Conservation (phyloP, 2,888 invertebrate species). For the Phengaris arion region DNA sequence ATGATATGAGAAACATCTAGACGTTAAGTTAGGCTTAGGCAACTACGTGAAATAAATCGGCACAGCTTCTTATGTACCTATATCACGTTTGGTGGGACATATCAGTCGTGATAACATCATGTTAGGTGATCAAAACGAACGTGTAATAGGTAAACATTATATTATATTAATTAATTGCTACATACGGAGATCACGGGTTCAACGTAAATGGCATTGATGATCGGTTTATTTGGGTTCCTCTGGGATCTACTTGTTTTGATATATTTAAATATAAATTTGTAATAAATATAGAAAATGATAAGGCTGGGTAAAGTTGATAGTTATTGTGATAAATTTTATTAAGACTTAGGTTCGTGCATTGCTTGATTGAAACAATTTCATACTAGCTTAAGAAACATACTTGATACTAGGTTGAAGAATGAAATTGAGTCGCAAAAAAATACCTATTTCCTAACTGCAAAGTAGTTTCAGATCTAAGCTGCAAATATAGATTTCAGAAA, state of each 20-base stretch:
- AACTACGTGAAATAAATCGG: background rate
- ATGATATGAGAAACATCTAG: background rate
- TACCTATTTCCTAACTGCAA: background rate
- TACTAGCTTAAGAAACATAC: background rate
- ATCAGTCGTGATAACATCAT: background rate
- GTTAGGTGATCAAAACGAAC: background rate
- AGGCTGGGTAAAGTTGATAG: background rate
- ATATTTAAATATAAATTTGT: background rate
- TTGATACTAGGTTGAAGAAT: background rate
- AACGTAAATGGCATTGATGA: background rate
- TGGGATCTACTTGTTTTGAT: background rate
- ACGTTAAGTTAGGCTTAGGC: background rate
- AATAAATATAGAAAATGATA: slow-evolving; percentile 5
- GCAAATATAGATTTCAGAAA: background rate
- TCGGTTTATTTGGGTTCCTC: background rate
- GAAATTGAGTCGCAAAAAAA: background rate
- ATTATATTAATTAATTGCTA: background rate
- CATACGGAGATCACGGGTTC: slow-evolving; percentile 16
- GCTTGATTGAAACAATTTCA: background rate
- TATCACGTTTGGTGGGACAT: background rate
- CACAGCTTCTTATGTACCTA: background rate
- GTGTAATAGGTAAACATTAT: background rate
- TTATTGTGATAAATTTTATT: background rate
- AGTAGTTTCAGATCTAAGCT: too few species aligned
- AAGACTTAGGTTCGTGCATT: background rate